A percentile compares a stretch with the other conserved stretches of the same genome.
Evolutionary conservation across 2,888 invertebrate species (phyloP).

Genomic region (Mimumesa dahlbomi): DNA sequence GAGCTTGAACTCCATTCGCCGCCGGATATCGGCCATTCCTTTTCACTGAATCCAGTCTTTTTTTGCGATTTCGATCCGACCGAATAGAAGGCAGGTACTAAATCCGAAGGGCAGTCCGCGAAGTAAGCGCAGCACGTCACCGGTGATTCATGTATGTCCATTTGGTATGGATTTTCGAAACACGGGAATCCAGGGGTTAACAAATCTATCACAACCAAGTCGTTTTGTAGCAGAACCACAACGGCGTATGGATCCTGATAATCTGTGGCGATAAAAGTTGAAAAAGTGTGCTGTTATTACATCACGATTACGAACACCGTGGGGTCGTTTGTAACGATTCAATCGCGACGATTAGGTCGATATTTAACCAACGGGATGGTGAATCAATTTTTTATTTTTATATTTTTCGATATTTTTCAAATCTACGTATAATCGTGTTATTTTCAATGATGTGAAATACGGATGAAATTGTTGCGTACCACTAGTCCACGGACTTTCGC

Average conservation of each 20-base stretch:
- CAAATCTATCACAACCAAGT: constrained; percentile 98
- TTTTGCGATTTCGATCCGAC: constrained; percentile 90
- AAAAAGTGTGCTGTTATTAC: no score
- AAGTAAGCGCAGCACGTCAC: constrained; percentile 98
- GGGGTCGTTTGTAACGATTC: no score
- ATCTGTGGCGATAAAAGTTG: constrained; percentile 86
- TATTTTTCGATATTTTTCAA: no score
- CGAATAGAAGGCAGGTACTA: constrained; percentile 98
- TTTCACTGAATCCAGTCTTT: constrained; percentile 91
- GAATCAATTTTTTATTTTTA: no score
- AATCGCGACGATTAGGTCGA: no score
- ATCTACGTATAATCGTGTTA: no score
- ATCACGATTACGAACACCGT: no score
- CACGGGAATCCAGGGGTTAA: constrained; percentile 97
- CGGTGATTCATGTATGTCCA: constrained; percentile 99
- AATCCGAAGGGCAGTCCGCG: constrained; percentile 98
- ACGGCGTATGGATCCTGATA: constrained; percentile 99
- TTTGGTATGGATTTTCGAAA: constrained; percentile 99
- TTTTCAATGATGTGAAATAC: background rate
- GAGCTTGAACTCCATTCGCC: constrained; percentile 98
- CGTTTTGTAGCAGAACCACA: constrained; percentile 97
- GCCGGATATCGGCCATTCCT: constrained; percentile 97
- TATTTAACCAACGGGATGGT: no score
- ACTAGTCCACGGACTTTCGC: constrained; percentile 96
- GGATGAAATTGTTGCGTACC: constrained; percentile 83